Evolutionary conservation across 2,888 invertebrate genomes (phyloP), one percentile per base, ranked within the genome.

Genomic region (Euzophera pinguis): DNA sequence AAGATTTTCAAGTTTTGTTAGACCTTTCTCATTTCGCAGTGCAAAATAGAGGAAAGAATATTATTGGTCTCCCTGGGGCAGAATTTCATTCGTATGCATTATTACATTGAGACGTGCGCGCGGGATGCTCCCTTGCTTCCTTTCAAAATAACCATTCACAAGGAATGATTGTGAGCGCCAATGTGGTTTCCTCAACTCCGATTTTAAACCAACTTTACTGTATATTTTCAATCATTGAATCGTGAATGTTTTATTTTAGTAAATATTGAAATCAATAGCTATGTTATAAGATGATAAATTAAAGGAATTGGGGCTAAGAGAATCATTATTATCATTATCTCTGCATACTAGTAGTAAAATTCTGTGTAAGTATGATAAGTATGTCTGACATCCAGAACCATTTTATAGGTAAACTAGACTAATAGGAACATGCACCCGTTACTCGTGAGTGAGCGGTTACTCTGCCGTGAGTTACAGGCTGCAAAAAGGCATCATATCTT

Each of bases 51-150:
- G 45, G 34, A 29, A 32, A 32, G 43, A 43, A 43, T 43, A 29
- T 43, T 43, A 43, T 29, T 27, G 43, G 12, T 43, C 43, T 29
- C 45, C 45, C 32, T 13, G 32, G 45, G 14, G 32, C 45, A n/a
- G 45, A 14, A 45, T 45, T 45, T 13, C 45, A 32, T 50, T 41
- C 49, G 32, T 39, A 41, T 50, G 39, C 49, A 50, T 50, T 50
- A 50, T 50, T 50, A 50, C 49, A 39, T 50, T 41, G 39, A 27
- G 49, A 50, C 49, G 49, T 50, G 39, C 39, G 32, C 39, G 32
- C n/a, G 9, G 16, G 39, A 50, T 50, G 39, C 39, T 49, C 39
- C 35, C 47, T 45, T 47, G 39, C 49, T 10, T 29, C 14, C 41
- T 39, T 50, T 50, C 29, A 50, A 39, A 50, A 50, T 39, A 39